phyloP scores from a whole-genome alignment of 2,797 vertebrate genomes.

The Siniperca scherzeri region DNA sequence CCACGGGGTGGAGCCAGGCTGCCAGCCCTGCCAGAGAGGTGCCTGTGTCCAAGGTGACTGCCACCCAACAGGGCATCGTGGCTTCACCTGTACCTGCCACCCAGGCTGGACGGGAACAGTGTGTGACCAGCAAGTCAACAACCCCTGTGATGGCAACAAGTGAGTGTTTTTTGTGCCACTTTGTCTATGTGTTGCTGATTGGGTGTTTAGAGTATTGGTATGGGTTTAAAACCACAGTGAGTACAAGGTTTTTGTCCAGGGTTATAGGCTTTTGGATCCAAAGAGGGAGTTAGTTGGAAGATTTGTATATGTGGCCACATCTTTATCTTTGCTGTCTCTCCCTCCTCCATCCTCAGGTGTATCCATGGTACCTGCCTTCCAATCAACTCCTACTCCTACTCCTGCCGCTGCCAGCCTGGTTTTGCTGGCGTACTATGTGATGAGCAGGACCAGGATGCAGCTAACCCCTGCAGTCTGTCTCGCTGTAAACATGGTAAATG shows the following conservation, averaged over 20 bases:
- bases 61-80: constrained; percentile 89
- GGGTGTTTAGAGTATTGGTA: not conserved
- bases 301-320: not conserved
- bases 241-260: not conserved
- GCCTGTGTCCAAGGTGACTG: constrained; percentile 94
- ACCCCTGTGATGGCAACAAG: constrained; percentile 98
- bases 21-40: constrained; percentile 94
- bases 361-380: constrained; percentile 94
- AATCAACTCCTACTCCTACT: constrained; percentile 98
- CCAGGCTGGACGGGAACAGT: constrained; percentile 93
- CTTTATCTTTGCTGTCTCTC: not conserved
- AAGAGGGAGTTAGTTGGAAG: not conserved
- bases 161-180: constrained; percentile 79
- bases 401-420: constrained; percentile 96
- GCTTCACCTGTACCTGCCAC: constrained; percentile 95
- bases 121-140: constrained; percentile 94
- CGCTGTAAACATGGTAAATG: constrained; percentile 97
- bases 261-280: not conserved
- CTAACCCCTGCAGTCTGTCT: constrained; percentile 91
- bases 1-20: constrained; percentile 94
- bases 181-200: not conserved
- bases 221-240: not conserved
- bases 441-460: constrained; percentile 89
- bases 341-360: constrained; percentile 84
- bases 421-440: constrained; percentile 95